A percentile compares a stretch with the other conserved stretches of the same genome.
Evolutionary conservation across 2,113 vertebrate species (phyloP).

Genomic region (Corythaixoides concolor): DNA sequence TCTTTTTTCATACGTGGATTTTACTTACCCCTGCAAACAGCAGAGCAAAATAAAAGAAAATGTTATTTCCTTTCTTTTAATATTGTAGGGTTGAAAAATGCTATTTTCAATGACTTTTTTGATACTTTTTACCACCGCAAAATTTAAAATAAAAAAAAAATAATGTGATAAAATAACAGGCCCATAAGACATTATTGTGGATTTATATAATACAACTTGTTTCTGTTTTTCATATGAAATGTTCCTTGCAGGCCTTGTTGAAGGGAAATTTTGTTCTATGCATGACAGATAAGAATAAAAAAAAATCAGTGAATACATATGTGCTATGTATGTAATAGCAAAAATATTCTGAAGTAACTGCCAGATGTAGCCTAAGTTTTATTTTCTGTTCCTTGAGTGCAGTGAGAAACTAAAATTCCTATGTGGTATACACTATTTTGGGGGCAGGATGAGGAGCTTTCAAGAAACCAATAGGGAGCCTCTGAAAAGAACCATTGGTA

Average conservation of each 20-base stretch:
- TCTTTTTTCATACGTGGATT: not conserved
- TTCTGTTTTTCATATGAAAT: not conserved
- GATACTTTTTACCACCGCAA: not conserved
- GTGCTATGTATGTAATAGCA: fast-evolving
- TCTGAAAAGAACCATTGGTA: not conserved
- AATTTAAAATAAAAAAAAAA: not conserved
- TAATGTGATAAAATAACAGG: not conserved
- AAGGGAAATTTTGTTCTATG: not conserved
- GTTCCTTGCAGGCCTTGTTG: not conserved
- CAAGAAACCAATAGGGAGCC: not conserved
- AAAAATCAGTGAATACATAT: not conserved
- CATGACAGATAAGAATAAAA: not conserved
- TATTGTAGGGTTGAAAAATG: not conserved
- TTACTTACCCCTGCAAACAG: not conserved
- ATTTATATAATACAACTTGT: not conserved
- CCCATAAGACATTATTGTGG: not conserved
- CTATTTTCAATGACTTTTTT: not conserved
- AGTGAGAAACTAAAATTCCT: not conserved
- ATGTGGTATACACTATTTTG: not conserved
- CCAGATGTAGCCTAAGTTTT: not conserved
- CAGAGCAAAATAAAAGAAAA: not conserved
- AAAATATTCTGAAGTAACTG: not conserved
- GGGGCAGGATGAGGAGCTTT: not conserved
- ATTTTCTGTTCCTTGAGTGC: not conserved
- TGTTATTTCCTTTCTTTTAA: not conserved